Base-by-base conservation (phyloP, 2,113 vertebrate genomes). In the Archilochus colubris region DNA sequence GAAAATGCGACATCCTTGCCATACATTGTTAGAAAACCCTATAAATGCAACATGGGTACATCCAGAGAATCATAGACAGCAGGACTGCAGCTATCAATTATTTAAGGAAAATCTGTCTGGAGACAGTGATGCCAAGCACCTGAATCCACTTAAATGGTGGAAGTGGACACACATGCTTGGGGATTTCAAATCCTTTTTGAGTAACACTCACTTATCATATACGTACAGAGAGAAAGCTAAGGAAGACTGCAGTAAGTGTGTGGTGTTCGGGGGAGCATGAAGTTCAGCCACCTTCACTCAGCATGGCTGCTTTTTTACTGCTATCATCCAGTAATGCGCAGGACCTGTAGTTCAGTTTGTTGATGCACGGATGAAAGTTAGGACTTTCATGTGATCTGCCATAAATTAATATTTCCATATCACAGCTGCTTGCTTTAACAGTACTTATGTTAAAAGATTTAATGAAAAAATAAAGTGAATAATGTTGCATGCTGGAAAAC, bases 121-220 rank as follows among this genome's bases (percentile, higher is more conserved):
- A 97, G 88, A 96, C 68, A 89, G 92, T 55, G 70, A 96, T 91
- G 91, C 96, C 97, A 96, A 97, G 96, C 96, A 97, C 94, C 96
- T 97, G 97, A 97, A 96, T 95, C 92, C 86, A 91, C 82, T 97
- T 95, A 86, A 91, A 89, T 70, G 77, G 88, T 97, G 91, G 54
- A 97, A 97, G 79, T 64, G 50, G 87, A 95, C 92, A 89, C 95
- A 94, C 62, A 69, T 88, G 94, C 88, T 94, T 23, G 46, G 91
- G 74, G 95, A 97, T 77, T 92, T 96, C 48, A 97, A 64, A 50
- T 92, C 89, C 94, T 97, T 97, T 94, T 90, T 82, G 94, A 98
- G 83, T 77, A 97, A 96, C 92, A 91, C 87, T 95, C 96, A 92
- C 43, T 91, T 58, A 51, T 91, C 96, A 97, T 92, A 89, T 50